A percentile compares a stretch with the other conserved stretches of the same genome.
These are phyloP conservation scores for Phenganax subtilis DNA, from an alignment of 92 coral and sea anemone species.

Conservation along the genomic window DNA sequence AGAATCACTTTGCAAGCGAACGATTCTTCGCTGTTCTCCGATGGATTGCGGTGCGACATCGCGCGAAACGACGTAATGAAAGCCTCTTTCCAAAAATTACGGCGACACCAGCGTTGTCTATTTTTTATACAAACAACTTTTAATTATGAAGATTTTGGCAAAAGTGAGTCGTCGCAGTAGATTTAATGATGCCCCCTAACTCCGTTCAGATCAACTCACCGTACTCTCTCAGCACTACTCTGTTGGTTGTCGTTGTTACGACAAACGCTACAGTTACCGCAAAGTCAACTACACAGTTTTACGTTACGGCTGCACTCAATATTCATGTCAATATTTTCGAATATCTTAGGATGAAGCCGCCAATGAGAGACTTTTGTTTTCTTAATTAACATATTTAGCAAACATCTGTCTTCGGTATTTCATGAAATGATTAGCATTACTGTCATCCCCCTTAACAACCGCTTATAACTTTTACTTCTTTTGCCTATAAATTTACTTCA, in stretches of 20 bases:
- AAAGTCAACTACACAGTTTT: slow-evolving; percentile 19
- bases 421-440: slow-evolving; percentile 33
- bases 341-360: slow-evolving; percentile 10
- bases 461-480: background rate
- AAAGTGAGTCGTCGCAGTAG: background rate
- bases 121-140: slow-evolving; percentile 28
- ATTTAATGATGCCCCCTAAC: slow-evolving; percentile 16
- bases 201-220: background rate
- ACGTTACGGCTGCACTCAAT: slow-evolving; percentile 2
- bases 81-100: background rate
- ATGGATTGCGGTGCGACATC: slow-evolving; percentile 23
- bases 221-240: background rate
- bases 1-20: slow-evolving; percentile 66
- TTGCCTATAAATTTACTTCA: background rate
- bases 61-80: background rate
- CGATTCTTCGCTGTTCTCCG: slow-evolving; percentile 9
- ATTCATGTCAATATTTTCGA: slow-evolving; percentile 32
- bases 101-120: background rate
- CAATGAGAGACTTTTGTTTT: slow-evolving; percentile 25
- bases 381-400: slow-evolving; percentile 24
- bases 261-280: background rate
- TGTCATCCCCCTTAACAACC: slow-evolving; percentile 12
- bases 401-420: slow-evolving; percentile 36
- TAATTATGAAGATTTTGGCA: slow-evolving; percentile 14
- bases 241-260: background rate